Percentiles rank a stretch among this genome's conserved stretches.
phyloP scores from a whole-genome alignment of 2,888 invertebrate genomes.

The Drosophila nigricruria region DNA sequence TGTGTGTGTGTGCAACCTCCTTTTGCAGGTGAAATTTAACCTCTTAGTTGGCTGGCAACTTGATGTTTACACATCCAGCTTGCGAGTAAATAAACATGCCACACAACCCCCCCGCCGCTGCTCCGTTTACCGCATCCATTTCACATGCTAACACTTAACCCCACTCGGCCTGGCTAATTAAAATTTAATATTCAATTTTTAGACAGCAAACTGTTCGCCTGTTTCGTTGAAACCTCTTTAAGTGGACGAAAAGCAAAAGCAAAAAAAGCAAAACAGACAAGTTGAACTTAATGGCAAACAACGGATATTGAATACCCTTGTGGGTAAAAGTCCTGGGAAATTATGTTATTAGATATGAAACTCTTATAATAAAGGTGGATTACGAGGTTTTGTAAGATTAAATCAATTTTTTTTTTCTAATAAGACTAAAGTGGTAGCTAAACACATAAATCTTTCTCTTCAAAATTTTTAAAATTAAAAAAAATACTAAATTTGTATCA shows the following conservation, averaged over 20 bases:
- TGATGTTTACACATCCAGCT: constrained; percentile 42
- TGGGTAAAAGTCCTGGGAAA: accelerated
- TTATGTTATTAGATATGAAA: not conserved
- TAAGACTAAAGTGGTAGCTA: too few relatives aligned
- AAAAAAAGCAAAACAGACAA: constrained; percentile 17
- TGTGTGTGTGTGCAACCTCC: not conserved
- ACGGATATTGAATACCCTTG: not conserved
- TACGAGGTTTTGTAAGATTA: too few relatives aligned
- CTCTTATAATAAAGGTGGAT: too few relatives aligned
- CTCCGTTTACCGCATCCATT: constrained; percentile 15
- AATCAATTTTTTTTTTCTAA: too few relatives aligned
- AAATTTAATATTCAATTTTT: constrained; percentile 77
- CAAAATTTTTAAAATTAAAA: too few relatives aligned
- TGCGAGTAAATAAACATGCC: constrained; percentile 49
- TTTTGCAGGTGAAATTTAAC: constrained; percentile 16
- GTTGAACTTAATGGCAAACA: not conserved
- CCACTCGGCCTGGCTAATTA: constrained; percentile 63
- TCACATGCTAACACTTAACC: constrained; percentile 43
- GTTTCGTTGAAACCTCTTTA: constrained; percentile 41
- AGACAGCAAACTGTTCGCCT: constrained; percentile 47
- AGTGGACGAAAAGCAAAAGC: constrained; percentile 24
- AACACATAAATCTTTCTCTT: too few relatives aligned
- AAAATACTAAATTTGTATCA: too few relatives aligned
- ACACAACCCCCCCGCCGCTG: constrained; percentile 17
- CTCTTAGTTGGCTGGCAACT: not conserved